Conservation (phyloP, 2,113 vertebrate species). For the Indicator maculatus region DNA sequence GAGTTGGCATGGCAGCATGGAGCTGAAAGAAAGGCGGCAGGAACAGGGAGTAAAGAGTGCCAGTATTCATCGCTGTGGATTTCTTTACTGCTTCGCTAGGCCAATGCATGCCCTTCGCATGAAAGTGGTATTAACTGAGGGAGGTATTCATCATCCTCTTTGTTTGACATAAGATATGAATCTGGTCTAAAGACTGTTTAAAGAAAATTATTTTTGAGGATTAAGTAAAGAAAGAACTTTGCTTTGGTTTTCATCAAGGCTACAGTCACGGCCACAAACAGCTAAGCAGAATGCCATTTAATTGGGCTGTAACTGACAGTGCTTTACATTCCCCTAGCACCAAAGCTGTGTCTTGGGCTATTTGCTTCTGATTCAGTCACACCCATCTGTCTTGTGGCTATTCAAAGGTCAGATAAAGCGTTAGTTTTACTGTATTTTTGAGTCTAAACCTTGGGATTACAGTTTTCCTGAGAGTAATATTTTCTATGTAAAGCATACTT, state of each 20-base stretch:
- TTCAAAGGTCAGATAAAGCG: constrained; percentile 34
- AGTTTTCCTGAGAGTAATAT: constrained; percentile 57
- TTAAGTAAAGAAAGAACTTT: not conserved
- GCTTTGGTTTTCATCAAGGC: constrained; percentile 23
- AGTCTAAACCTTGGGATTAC: constrained; percentile 61
- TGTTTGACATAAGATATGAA: constrained; percentile 15
- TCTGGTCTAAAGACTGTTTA: constrained; percentile 19
- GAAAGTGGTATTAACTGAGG: constrained; percentile 34
- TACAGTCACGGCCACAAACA: constrained; percentile 25
- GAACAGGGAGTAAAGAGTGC: not conserved
- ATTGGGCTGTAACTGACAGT: constrained; percentile 25
- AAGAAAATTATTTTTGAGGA: constrained; percentile 48
- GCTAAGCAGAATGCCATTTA: constrained; percentile 24
- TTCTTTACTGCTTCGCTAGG: constrained; percentile 22
- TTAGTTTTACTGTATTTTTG: constrained; percentile 8
- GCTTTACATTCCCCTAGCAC: not conserved
- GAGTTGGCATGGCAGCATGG: not conserved
- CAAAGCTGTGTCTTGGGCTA: not conserved
- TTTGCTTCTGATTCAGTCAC: not conserved
- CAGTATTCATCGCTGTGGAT: not conserved
- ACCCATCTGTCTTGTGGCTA: constrained; percentile 7
- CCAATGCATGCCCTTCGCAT: not conserved
- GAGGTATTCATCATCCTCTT: constrained; percentile 18
- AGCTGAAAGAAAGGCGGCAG: not conserved
- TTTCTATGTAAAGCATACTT: constrained; percentile 63